These are phyloP conservation scores for Oasisia sp. DNA, from an alignment of 2,888 invertebrate species.

Conservation along the genomic window DNA sequence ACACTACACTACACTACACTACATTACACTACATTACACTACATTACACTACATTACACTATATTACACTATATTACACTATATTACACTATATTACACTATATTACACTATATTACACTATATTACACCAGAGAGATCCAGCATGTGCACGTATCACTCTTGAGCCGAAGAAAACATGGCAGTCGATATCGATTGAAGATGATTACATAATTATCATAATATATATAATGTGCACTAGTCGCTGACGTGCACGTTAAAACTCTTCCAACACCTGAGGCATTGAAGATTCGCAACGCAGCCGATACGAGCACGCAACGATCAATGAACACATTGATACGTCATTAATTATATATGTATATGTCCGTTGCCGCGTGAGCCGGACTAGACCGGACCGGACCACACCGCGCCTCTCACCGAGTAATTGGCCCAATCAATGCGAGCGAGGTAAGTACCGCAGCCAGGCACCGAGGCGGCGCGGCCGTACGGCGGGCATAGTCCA, in stretches of 20 bases:
- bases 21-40: background rate
- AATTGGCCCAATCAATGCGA: background rate
- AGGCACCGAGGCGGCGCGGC: too few species aligned
- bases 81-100: background rate
- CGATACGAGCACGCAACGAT: background rate
- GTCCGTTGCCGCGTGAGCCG: background rate
- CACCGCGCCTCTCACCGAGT: background rate
- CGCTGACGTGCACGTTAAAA: background rate
- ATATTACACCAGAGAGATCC: too few species aligned
- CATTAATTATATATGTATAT: background rate
- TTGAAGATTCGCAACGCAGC: background rate
- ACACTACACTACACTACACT: background rate
- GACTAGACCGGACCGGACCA: background rate
- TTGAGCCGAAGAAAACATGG: background rate
- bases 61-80: background rate
- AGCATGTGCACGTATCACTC: background rate
- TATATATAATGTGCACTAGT: background rate
- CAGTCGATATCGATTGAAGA: background rate
- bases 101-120: background rate
- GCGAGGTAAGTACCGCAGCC: background rate
- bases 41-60: background rate
- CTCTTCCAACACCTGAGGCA: background rate
- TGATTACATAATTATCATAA: too few species aligned
- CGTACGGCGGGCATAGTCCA: too few species aligned
- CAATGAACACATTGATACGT: slow-evolving; percentile 4